Evolutionary conservation across 2,797 vertebrate genomes (phyloP), one percentile per base, ranked within the genome.

Genomic region (Tragopan temminckii): DNA sequence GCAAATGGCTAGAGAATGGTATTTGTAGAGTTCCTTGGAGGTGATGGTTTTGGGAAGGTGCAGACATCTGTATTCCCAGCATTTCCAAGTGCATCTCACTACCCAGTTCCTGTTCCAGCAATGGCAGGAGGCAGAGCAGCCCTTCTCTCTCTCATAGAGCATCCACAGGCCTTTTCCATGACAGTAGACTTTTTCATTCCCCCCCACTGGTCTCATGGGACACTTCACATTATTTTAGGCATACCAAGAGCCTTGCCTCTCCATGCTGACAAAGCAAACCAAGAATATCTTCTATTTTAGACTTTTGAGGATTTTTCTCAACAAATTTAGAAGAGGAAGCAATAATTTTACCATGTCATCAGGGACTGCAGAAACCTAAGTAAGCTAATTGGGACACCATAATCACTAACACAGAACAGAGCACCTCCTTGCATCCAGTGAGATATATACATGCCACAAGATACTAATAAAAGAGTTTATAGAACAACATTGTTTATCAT

Each of bases 231-330:
- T 57, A 6, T 4, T 88, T 79, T 31, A 77, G 16, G 27, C 18
- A 31, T 62, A 88, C 46, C 71, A 69, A 77, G 36, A 71, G 25
- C 21, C 61, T 91, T 40, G 13, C 38, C 6, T 71, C 33, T 78
- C 52, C 35, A 8, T 59, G 58, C 67, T 80, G 53, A 80, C 27
- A 55, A 52, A 76, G 27, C 35, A 31, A 3, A 1, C 9, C 46
- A n/a, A 27, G 33, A 43, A 11, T 48, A 71, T 45, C 33, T 92
- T 38, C 7, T 16, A n/a, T 61, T 93, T 90, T 80, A 91, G 46
- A 48, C 29, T 1, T 53, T 18, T 7, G 15, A 20, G 27, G 15
- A 52, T 69, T 81, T 53, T 72, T 89, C 57, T 50, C 43, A 72
- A 27, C 10, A 9, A 25, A 31, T 29, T 48, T 85, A 19, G n/a